Base-by-base conservation (phyloP, 2,888 invertebrate genomes). In the Drosophila cognata region DNA sequence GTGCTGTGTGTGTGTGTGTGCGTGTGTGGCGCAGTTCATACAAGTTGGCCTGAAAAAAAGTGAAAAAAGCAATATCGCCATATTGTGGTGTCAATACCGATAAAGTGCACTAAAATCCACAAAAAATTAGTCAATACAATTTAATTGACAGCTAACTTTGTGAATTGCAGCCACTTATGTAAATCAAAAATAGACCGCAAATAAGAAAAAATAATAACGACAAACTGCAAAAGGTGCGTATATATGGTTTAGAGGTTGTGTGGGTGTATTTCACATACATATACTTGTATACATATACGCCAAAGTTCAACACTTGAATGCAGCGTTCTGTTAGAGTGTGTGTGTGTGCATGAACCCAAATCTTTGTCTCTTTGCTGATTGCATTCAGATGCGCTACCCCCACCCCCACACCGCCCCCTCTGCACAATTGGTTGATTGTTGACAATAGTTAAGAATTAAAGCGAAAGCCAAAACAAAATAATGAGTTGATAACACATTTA, bases 61-160 rank as follows among this genome's bases (percentile, higher is more conserved):
- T 80, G 80, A 80, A 80, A 82, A 79, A 79, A 82, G 82, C 75
- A 74, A 82, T 79, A 82, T 79, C 82, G 89, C 89, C 87, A 90
- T 88, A 85, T 88, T 85, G 85, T 82, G 86, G 71, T 88, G 71
- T 82, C 68, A 82, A 80, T 79, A 50, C 57, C 61, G 55, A 75
- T 46, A 77, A 75, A 88, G 80, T 88, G 89, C 84, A 90, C 62
- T 77, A 48, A 74, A 78, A 48, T 74, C 59, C 31, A 56, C 38
- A 56, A 41, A 56, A 33, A 57, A 50, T 60, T 41, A 51, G 41
- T 55, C 36, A 43, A 56, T 43, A 43, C 46, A 59, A 53, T 31
- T 36, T 28, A 66, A 73, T 77, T 33, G 33, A 10, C 35, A 52
- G 43, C 56, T 16, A 29, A 51, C 68, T 28, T 36, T 33, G 38